Percentiles rank a stretch among this genome's conserved stretches.
phyloP scores from a whole-genome alignment of 1,140 invertebrate genomes.

The Acyrthosiphon pisum region DNA sequence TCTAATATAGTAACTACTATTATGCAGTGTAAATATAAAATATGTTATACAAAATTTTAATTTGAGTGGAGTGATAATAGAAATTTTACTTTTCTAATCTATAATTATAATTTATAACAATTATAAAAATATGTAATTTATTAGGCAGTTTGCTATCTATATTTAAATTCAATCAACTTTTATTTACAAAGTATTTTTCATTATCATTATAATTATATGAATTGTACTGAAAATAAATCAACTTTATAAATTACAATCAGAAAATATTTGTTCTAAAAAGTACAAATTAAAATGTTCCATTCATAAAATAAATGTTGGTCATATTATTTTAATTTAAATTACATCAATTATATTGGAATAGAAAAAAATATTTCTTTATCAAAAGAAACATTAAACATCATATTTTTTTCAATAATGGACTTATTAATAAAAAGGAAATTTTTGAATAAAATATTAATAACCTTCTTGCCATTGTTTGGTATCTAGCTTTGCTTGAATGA shows the following conservation, averaged over 20 bases:
- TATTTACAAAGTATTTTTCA: constrained; percentile 28
- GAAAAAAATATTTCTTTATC: too few relatives aligned
- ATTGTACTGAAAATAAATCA: neutral
- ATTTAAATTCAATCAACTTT: constrained; percentile 20
- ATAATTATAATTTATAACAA: constrained; percentile 39
- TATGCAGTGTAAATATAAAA: neutral
- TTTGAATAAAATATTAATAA: constrained; percentile 68
- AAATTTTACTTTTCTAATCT: neutral
- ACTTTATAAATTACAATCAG: neutral
- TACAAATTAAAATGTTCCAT: neutral
- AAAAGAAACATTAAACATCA: neutral
- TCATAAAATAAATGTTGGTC: neutral
- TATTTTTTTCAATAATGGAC: constrained; percentile 19
- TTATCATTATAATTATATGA: neutral
- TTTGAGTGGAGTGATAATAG: neutral
- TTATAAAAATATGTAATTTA: constrained; percentile 18
- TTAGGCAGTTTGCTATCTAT: neutral
- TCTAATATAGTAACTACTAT: neutral
- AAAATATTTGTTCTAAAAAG: constrained; percentile 47
- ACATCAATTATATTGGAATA: neutral
- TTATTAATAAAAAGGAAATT: constrained; percentile 39
- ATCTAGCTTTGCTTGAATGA: constrained; percentile 82
- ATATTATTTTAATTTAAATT: constrained; percentile 17
- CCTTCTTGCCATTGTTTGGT: constrained; percentile 87
- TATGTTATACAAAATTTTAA: neutral